Percentiles rank a stretch among this genome's conserved stretches.
Conservation (phyloP, 1,140 invertebrate species). For the Aphidius ervi region DNA sequence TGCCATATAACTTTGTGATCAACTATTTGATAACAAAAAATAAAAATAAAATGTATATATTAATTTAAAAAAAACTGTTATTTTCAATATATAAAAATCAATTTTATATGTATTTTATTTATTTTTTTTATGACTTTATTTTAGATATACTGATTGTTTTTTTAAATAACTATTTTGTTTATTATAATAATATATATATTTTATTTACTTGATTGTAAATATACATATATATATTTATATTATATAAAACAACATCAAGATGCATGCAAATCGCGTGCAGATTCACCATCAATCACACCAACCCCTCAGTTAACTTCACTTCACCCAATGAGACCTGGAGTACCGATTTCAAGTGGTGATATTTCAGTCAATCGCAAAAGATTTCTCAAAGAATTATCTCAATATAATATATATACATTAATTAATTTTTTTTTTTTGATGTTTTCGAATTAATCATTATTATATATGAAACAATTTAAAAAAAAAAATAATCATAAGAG, state of each 20-base stretch:
- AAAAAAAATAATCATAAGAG: too few relatives aligned
- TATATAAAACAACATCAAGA: not conserved
- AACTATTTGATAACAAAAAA: slow-evolving; percentile 1
- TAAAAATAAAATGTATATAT: not conserved
- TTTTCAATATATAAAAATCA: not conserved
- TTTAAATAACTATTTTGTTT: too few relatives aligned
- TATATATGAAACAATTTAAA: too few relatives aligned
- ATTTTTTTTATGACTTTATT: not conserved
- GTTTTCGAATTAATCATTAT: too few relatives aligned
- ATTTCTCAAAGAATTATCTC: slow-evolving; percentile 12
- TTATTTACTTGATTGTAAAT: not conserved
- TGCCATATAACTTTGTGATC: slow-evolving; percentile 7
- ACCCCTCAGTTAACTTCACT: too few relatives aligned
- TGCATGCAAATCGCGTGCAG: too few relatives aligned
- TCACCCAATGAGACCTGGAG: too few relatives aligned
- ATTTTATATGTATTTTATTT: not conserved
- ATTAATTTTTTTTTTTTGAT: too few relatives aligned
- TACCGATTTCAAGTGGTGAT: too few relatives aligned
- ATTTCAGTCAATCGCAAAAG: slow-evolving; percentile 18
- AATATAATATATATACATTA: too few relatives aligned
- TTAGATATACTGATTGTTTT: too few relatives aligned
- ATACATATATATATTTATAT: not conserved
- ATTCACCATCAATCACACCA: too few relatives aligned
- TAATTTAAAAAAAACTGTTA: not conserved
- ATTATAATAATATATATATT: not conserved